phyloP scores from a whole-genome alignment of 1,140 invertebrate genomes.

The Neodiprion fabricii region DNA sequence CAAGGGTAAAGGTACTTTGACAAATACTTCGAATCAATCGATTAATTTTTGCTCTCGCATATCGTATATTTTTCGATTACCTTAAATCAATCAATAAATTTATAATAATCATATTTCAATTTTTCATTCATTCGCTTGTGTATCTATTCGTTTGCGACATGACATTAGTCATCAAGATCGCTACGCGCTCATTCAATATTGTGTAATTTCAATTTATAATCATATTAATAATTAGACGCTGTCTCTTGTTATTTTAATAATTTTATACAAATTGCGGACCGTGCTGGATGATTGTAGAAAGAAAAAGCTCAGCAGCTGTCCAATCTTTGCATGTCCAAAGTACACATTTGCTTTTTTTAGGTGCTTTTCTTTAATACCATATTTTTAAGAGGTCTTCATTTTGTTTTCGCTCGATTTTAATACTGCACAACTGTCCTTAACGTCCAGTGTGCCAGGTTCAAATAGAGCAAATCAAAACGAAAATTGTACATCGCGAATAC shows the following conservation, averaged over 20 bases:
- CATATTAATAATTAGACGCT: neutral
- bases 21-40: neutral
- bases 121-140: slow-evolving; percentile 1
- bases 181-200: slow-evolving; percentile 7
- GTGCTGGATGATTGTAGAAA: neutral
- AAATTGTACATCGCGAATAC: slow-evolving; percentile 1
- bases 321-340: slow-evolving; percentile 1
- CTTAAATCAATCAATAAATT: slow-evolving; percentile 12
- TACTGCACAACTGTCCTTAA: slow-evolving; percentile 2
- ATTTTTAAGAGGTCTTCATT: neutral
- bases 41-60: slow-evolving; percentile 10
- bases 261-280: slow-evolving; percentile 1
- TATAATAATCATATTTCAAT: slow-evolving; percentile 11
- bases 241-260: slow-evolving; percentile 3
- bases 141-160: neutral
- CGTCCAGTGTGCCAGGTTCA: neutral
- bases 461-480: neutral
- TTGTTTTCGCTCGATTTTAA: neutral
- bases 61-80: slow-evolving; percentile 17
- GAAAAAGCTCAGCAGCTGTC: neutral
- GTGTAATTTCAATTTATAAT: slow-evolving; percentile 5
- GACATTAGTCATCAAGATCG: neutral
- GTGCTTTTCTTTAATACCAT: neutral
- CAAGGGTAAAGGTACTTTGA: neutral
- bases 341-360: neutral